Conservation (phyloP, 2,888 invertebrate genomes). For the Anorthoa munda region DNA sequence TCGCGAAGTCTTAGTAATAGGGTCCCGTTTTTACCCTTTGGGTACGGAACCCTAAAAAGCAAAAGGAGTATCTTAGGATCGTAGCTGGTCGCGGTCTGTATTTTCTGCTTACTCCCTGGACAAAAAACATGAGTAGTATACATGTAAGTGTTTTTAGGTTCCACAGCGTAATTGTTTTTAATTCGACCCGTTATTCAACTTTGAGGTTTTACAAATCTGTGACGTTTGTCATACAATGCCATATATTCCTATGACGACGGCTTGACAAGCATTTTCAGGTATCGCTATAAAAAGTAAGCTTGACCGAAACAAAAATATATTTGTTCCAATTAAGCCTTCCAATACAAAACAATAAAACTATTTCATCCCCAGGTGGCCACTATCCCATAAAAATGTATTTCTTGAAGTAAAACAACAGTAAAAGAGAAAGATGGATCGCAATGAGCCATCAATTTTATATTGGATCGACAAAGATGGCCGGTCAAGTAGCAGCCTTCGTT, state of each 20-base stretch:
- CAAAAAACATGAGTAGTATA: too few species aligned
- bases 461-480: slow-evolving; percentile 44
- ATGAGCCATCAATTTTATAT: slow-evolving; percentile 56
- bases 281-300: background rate
- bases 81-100: too few species aligned
- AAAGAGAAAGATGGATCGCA: slow-evolving; percentile 43
- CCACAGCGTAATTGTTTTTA: too few species aligned
- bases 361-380: slow-evolving; percentile 35
- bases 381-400: slow-evolving; percentile 41
- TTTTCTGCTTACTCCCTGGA: too few species aligned
- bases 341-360: slow-evolving; percentile 38
- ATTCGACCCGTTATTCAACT: background rate
- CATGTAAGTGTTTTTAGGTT: too few species aligned
- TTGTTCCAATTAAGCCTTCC: slow-evolving; percentile 19
- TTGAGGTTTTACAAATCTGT: too few species aligned
- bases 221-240: background rate
- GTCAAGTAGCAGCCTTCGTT: slow-evolving; percentile 43
- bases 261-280: background rate
- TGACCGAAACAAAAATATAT: background rate
- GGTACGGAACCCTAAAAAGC: too few species aligned
- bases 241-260: background rate
- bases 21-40: too few species aligned
- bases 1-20: too few species aligned
- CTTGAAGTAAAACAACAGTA: slow-evolving; percentile 43
- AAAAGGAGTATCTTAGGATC: too few species aligned